A percentile compares a stretch with the other conserved stretches of the same genome.
These are phyloP conservation scores for Phoenicopterus ruber DNA, from an alignment of 2,113 vertebrate species.

Conservation along the genomic window DNA sequence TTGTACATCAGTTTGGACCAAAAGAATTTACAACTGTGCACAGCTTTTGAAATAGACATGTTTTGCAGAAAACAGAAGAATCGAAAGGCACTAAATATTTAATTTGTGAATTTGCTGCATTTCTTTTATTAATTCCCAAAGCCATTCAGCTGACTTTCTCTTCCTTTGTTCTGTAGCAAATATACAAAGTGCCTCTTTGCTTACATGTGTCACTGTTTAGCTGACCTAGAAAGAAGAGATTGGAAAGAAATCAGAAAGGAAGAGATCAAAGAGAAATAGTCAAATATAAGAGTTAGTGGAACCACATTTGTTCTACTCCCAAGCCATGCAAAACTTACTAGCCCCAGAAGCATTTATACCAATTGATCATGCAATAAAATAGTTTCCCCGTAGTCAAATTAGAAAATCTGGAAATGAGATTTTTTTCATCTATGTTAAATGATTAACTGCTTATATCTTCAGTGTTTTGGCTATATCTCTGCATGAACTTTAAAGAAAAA, in stretches of 20 bases:
- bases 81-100: background rate
- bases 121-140: background rate
- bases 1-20: background rate
- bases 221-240: background rate
- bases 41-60: background rate
- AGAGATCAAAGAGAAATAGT: background rate
- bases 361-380: background rate
- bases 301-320: background rate
- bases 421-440: background rate
- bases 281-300: background rate
- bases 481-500: background rate
- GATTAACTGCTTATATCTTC: background rate
- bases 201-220: background rate
- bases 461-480: background rate
- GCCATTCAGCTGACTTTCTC: background rate
- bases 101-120: background rate
- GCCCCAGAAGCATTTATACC: background rate
- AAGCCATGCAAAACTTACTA: background rate
- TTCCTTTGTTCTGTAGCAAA: background rate
- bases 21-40: background rate
- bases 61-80: background rate
- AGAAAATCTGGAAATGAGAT: background rate
- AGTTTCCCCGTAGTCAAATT: background rate
- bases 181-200: background rate
- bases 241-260: background rate